Conservation (phyloP, 92 coral and sea anemone species). For the Palythoa grandiflora region DNA sequence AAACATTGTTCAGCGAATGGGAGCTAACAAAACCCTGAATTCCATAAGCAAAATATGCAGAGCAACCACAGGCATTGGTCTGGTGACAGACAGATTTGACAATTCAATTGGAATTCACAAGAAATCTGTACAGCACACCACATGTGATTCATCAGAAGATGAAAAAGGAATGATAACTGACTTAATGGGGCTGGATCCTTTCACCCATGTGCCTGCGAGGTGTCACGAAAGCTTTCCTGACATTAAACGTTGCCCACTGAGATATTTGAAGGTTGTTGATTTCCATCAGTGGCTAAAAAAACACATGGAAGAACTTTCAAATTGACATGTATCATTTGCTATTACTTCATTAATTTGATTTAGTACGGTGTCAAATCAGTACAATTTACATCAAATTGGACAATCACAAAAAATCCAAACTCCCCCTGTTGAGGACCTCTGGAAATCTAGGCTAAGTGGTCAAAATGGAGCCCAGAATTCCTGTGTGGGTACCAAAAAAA, state of each 20-base stretch:
- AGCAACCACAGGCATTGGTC: conserved; percentile 49
- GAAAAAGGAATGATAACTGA: conserved; percentile 50
- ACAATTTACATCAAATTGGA: too few species aligned
- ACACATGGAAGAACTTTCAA: neutral
- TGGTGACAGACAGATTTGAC: conserved; percentile 49
- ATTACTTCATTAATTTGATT: too few species aligned
- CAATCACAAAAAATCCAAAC: too few species aligned
- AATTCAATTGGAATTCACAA: conserved; percentile 48
- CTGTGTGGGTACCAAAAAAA: too few species aligned
- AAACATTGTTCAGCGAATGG: conserved; percentile 65
- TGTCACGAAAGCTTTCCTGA: conserved; percentile 25
- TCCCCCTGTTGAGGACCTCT: too few species aligned
- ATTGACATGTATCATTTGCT: too few species aligned
- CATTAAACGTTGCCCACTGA: conserved; percentile 44
- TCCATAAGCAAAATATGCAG: conserved; percentile 50
- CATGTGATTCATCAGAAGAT: conserved; percentile 38
- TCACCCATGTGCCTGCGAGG: conserved; percentile 22
- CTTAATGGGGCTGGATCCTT: conserved; percentile 44
- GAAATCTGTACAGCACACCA: conserved; percentile 43
- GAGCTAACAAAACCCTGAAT: conserved; percentile 64
- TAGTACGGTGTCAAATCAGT: too few species aligned
- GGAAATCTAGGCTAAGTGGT: too few species aligned
- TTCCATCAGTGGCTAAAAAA: conserved; percentile 45
- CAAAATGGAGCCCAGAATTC: too few species aligned
- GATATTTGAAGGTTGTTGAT: conserved; percentile 24